These are phyloP conservation scores for Microplitis manilae DNA, from an alignment of 2,888 invertebrate genomes.

Conservation along the genomic window DNA sequence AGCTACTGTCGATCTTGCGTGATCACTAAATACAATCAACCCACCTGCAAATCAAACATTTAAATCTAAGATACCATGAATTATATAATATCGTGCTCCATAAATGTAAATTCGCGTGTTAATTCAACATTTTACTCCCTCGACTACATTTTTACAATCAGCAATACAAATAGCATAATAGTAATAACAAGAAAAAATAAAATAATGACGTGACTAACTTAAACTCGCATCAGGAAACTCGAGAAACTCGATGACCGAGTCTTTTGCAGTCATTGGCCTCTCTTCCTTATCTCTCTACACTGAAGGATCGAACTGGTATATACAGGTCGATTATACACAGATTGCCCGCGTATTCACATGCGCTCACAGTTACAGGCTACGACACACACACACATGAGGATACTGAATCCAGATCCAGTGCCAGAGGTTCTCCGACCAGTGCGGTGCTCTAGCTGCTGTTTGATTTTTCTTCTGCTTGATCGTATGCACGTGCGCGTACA, in stretches of 20 bases:
- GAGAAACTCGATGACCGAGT: slow-evolving; percentile 20
- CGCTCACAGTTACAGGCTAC: background rate
- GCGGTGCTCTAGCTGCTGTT: background rate
- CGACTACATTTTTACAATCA: background rate
- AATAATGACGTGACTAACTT: slow-evolving; percentile 6
- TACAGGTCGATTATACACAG: slow-evolving; percentile 19
- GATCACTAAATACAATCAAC: background rate
- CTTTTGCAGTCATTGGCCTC: slow-evolving; percentile 26
- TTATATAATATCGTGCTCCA: background rate
- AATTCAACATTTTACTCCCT: background rate
- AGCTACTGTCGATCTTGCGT: background rate
- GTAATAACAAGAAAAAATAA: background rate
- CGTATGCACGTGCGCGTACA: slow-evolving; percentile 2
- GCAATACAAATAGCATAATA: background rate
- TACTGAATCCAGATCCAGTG: slow-evolving; percentile 15
- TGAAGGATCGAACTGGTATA: background rate
- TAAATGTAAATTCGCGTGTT: background rate
- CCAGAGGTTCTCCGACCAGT: slow-evolving; percentile 18
- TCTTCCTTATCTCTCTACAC: background rate
- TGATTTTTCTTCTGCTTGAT: slow-evolving; percentile 1
- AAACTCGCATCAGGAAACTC: background rate
- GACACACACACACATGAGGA: background rate
- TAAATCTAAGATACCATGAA: slow-evolving; percentile 1
- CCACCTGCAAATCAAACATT: background rate
- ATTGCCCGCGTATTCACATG: background rate